Evolutionary conservation across 64 coral and sea anemone species (phyloP).

Genomic region (Anthopleura sola): DNA sequence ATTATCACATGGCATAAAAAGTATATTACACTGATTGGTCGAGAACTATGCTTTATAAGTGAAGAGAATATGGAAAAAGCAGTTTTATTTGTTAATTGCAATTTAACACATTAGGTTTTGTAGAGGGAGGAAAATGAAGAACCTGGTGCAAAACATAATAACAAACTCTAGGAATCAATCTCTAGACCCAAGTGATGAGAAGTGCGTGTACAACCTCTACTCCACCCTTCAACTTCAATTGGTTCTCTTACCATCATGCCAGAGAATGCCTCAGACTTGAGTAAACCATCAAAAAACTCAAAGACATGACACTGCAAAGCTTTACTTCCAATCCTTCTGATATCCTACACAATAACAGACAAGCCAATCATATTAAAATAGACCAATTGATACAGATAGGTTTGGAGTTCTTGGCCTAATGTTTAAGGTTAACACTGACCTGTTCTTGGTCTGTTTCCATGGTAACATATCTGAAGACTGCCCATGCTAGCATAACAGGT

Average conservation of each 20-base stretch:
- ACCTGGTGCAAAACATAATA: no score
- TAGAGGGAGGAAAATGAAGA: no score
- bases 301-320: conserved; percentile 89
- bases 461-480: conserved; percentile 84
- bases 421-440: conserved; percentile 31
- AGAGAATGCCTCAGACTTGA: conserved; percentile 69
- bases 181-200: no score
- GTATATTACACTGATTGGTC: no score
- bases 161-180: no score
- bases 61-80: no score
- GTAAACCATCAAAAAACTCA: conserved; percentile 75
- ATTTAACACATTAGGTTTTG: no score
- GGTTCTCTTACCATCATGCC: conserved; percentile 76
- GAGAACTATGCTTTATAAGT: no score
- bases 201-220: no score
- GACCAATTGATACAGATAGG: not conserved
- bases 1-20: no score
- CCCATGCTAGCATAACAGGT: conserved; percentile 95
- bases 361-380: not conserved
- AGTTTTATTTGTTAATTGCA: no score
- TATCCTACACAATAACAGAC: conserved; percentile 24
- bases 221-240: no score
- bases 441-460: conserved; percentile 70
- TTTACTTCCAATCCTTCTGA: conserved; percentile 85
- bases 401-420: not conserved